A percentile compares a stretch with the other conserved stretches of the same genome.
phyloP scores from a whole-genome alignment of 2,797 vertebrate species.

The Dromococcyx pavoninus region DNA sequence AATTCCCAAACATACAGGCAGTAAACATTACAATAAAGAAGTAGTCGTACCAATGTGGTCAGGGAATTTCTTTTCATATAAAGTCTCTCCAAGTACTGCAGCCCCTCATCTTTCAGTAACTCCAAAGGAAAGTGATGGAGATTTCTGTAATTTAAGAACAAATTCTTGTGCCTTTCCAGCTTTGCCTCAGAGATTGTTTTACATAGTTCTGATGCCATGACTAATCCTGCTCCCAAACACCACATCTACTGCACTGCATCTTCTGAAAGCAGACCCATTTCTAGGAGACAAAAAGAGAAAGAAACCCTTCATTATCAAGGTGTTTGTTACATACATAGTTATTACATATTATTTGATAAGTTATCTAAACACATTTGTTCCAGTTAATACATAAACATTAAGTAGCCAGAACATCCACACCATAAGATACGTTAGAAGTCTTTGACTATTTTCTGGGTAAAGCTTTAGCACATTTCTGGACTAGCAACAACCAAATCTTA shows the following conservation, averaged over 20 bases:
- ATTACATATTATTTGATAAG: background rate
- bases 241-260: conserved; percentile 45
- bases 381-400: background rate
- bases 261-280: conserved; percentile 68
- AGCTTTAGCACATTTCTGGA: background rate
- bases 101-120: conserved; percentile 90
- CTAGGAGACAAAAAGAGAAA: conserved; percentile 46
- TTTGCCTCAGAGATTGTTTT: conserved; percentile 92
- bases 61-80: conserved; percentile 98
- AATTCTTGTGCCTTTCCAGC: conserved; percentile 94
- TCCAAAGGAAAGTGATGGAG: conserved; percentile 90
- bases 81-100: conserved; percentile 93
- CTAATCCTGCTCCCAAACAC: conserved; percentile 57
- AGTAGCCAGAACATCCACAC: background rate
- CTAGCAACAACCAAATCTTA: background rate
- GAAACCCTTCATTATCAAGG: background rate
- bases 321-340: no score
- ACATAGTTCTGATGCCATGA: conserved; percentile 92
- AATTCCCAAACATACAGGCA: background rate
- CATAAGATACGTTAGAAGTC: background rate
- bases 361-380: background rate
- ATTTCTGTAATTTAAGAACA: conserved; percentile 96
- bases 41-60: conserved; percentile 86
- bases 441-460: background rate
- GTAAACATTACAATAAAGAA: conserved; percentile 34